Evolutionary conservation across 2,888 invertebrate genomes (phyloP).

Genomic region (Rhopalosiphum nymphaeae): DNA sequence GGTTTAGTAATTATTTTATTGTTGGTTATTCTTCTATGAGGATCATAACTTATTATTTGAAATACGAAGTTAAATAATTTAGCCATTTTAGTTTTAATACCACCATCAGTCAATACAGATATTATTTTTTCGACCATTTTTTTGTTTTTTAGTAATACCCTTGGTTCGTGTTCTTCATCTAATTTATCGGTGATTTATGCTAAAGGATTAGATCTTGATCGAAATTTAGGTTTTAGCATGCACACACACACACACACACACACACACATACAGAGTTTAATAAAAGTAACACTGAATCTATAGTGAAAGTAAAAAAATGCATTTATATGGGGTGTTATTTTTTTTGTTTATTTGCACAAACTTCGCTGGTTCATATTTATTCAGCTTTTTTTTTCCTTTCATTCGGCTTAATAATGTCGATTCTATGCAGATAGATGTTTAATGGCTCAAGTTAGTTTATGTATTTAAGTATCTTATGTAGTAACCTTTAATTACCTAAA

Average conservation of each 20-base stretch:
- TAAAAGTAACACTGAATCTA: conserved; percentile 27
- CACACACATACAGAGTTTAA: background rate
- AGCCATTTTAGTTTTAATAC: background rate
- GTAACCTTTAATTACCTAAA: conserved; percentile 25
- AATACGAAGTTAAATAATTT: background rate
- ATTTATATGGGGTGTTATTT: conserved; percentile 37
- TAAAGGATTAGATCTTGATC: background rate
- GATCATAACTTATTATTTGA: background rate
- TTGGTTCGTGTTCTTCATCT: background rate
- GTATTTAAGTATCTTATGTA: background rate
- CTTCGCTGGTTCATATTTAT: conserved; percentile 45
- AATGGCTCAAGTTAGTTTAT: background rate
- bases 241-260: background rate
- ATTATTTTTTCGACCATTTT: background rate
- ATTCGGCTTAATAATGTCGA: background rate
- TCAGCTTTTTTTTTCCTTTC: conserved; percentile 46
- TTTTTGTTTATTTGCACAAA: conserved; percentile 19
- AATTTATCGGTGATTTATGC: background rate
- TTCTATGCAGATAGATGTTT: background rate
- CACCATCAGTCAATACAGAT: background rate
- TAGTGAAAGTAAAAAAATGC: conserved; percentile 54
- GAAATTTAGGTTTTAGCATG: background rate
- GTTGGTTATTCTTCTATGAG: background rate
- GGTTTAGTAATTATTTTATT: background rate
- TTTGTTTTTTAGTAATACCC: background rate